These are phyloP conservation scores for Spongilla lacustris DNA, from an alignment of 37 sponge, comb jelly and placozoan species.

Conservation along the genomic window DNA sequence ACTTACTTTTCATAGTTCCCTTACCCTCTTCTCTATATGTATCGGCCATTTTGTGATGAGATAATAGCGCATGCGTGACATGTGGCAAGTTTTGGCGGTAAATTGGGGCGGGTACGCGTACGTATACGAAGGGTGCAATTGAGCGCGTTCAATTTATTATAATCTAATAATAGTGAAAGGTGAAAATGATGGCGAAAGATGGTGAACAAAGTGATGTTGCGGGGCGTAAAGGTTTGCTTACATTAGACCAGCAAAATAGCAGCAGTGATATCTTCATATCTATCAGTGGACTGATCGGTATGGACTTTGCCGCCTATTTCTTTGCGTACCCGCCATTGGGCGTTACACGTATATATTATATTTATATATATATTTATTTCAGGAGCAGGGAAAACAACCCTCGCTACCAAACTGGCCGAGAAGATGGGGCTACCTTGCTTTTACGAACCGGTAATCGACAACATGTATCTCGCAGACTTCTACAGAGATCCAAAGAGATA, in stretches of 20 bases:
- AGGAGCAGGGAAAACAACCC: slow-evolving; percentile 93
- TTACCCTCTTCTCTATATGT: background rate
- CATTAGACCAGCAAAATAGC: slow-evolving; percentile 90
- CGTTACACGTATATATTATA: background rate
- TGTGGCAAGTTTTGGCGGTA: slow-evolving; percentile 21
- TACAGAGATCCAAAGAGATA: slow-evolving; percentile 91
- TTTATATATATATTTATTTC: background rate
- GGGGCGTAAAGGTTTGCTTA: slow-evolving; percentile 66
- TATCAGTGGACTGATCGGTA: slow-evolving; percentile 92
- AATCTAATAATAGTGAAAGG: slow-evolving; percentile 33
- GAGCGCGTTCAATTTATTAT: background rate
- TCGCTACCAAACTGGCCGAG: slow-evolving; percentile 92
- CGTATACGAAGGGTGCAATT: background rate
- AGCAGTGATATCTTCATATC: slow-evolving; percentile 91
- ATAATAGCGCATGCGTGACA: background rate
- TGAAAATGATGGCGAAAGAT: background rate
- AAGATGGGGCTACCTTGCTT: slow-evolving; percentile 90
- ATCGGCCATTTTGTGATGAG: background rate
- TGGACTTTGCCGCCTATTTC: background rate
- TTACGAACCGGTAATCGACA: slow-evolving; percentile 95
- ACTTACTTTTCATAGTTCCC: background rate
- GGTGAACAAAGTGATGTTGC: background rate
- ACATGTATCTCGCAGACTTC: slow-evolving; percentile 89
- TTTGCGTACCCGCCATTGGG: background rate
- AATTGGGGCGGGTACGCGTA: slow-evolving; percentile 5